Percentiles rank a stretch among this genome's conserved stretches.
These are phyloP conservation scores for Pterostichus madidus DNA, from an alignment of 2,888 invertebrate species.

Conservation along the genomic window DNA sequence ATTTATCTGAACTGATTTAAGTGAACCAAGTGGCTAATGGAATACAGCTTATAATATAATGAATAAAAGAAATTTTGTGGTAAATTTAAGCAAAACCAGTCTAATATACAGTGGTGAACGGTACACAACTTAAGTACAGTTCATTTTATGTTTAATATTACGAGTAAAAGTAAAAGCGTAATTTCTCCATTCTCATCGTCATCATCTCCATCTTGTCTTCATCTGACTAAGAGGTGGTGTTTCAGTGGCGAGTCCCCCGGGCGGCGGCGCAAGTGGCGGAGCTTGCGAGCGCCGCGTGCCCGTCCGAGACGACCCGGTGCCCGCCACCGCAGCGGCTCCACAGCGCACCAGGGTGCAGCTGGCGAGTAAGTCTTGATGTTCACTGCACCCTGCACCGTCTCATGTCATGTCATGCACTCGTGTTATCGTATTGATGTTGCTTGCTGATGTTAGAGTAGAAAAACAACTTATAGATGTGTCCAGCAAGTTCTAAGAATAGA, in stretches of 20 bases:
- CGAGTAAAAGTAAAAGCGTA: too few species aligned
- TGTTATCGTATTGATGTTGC: slow-evolving; percentile 3
- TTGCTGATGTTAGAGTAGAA: neutral
- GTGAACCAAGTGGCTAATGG: too few species aligned
- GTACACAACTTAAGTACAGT: too few species aligned
- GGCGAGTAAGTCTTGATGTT: slow-evolving; percentile 74
- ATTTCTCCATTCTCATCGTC: too few species aligned
- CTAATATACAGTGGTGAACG: too few species aligned
- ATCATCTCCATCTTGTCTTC: neutral
- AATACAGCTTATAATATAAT: too few species aligned
- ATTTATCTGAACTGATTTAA: too few species aligned
- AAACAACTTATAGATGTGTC: too few species aligned
- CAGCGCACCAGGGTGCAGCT: slow-evolving; percentile 77
- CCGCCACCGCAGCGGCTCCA: slow-evolving; percentile 66
- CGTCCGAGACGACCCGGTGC: slow-evolving; percentile 63
- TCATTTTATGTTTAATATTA: too few species aligned
- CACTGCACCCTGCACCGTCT: slow-evolving; percentile 25
- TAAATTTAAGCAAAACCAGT: too few species aligned
- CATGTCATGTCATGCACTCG: slow-evolving; percentile 3
- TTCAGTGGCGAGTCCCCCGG: slow-evolving; percentile 72
- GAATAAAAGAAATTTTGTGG: too few species aligned
- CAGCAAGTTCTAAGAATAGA: too few species aligned
- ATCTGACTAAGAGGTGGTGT: slow-evolving; percentile 29
- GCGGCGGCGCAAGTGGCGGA: slow-evolving; percentile 71
- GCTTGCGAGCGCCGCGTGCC: slow-evolving; percentile 69